Percentiles rank a stretch among this genome's conserved stretches.
Evolutionary conservation across 2,797 vertebrate species (phyloP).

Genomic region (Oreochromis grahami): DNA sequence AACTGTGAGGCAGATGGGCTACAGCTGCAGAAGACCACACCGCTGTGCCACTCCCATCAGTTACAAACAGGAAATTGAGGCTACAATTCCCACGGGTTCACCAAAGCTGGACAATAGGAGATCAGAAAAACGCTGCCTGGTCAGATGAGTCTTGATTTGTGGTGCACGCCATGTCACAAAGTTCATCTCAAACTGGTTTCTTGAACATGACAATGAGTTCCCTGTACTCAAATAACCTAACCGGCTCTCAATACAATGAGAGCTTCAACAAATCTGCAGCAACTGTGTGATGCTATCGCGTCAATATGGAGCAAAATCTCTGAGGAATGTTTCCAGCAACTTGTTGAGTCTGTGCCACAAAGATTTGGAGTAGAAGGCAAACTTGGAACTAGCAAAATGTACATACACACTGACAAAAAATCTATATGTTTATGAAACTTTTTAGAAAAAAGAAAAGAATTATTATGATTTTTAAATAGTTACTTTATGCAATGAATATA

Average conservation of each 20-base stretch:
- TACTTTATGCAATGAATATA: neutral
- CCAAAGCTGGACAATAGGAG: neutral
- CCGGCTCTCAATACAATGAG: accelerated
- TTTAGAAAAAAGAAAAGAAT: accelerated
- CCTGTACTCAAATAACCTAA: neutral
- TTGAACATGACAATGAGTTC: neutral
- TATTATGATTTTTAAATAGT: neutral
- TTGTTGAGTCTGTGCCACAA: neutral
- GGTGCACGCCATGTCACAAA: accelerated
- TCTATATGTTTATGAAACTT: neutral
- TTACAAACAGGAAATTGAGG: neutral
- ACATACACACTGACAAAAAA: neutral
- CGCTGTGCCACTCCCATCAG: neutral
- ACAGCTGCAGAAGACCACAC: neutral
- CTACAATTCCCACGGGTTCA: accelerated
- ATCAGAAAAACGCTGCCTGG: neutral
- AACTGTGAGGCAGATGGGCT: accelerated
- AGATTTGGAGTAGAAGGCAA: neutral
- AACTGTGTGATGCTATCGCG: neutral
- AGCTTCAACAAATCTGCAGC: neutral
- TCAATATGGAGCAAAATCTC: neutral
- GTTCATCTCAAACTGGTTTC: neutral
- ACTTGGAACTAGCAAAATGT: neutral
- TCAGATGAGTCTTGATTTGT: neutral
- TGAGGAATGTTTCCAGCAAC: neutral